These are phyloP conservation scores for Phalacrocorax brasilianus DNA, from an alignment of 2,113 vertebrate species.

Conservation along the genomic window DNA sequence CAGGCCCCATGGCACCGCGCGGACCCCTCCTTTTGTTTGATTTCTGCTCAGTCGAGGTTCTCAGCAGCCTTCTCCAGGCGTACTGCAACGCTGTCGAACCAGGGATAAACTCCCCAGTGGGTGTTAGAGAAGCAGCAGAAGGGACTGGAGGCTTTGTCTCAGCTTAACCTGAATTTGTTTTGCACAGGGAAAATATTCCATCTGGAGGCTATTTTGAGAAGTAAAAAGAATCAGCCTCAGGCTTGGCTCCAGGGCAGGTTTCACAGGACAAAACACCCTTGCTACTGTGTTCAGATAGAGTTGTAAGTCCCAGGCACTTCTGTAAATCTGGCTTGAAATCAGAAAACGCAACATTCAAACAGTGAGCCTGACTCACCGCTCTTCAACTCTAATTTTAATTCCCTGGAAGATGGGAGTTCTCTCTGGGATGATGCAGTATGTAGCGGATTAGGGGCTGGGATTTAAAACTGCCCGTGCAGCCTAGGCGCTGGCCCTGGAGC, in stretches of 20 bases:
- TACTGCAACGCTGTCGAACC: fast-evolving
- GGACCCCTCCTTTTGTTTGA: no score
- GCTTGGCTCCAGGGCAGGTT: not conserved
- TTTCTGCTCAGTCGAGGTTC: not conserved
- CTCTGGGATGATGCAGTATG: not conserved
- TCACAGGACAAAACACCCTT: not conserved
- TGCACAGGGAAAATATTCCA: not conserved
- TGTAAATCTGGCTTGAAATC: not conserved
- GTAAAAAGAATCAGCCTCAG: not conserved
- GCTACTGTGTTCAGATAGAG: not conserved
- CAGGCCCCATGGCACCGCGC: no score
- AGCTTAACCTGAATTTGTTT: not conserved
- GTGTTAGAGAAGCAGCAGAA: not conserved
- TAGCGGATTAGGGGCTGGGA: not conserved
- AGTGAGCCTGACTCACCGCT: not conserved
- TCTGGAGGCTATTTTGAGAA: not conserved
- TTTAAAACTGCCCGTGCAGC: not conserved
- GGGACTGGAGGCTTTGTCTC: not conserved
- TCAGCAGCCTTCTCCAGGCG: not conserved
- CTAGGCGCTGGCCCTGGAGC: not conserved
- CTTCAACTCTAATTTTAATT: not conserved
- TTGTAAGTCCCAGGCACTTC: not conserved
- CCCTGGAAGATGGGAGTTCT: not conserved
- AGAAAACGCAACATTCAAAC: not conserved
- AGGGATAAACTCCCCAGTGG: not conserved